A percentile compares a stretch with the other conserved stretches of the same genome.
Conservation (phyloP, 2,888 invertebrate genomes). For the Ditula angustiorana region DNA sequence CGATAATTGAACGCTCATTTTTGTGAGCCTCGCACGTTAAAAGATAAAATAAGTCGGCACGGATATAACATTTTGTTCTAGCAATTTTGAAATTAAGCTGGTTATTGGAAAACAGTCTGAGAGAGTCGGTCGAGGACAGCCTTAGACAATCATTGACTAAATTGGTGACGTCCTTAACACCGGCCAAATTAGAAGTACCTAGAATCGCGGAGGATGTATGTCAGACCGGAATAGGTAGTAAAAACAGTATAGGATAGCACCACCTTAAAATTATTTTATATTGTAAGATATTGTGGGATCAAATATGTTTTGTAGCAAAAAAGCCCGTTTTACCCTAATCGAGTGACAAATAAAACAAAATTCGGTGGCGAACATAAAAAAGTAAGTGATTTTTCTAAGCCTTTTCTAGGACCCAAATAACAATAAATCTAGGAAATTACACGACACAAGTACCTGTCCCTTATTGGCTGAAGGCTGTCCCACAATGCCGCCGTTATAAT, state of each 20-base stretch:
- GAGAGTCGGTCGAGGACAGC: too few species aligned
- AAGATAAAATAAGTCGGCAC: background rate
- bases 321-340: background rate
- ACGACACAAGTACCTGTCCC: slow-evolving; percentile 22
- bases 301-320: too few species aligned
- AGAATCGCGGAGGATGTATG: too few species aligned
- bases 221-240: too few species aligned
- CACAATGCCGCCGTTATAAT: slow-evolving; percentile 27
- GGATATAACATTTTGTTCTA: background rate
- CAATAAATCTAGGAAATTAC: slow-evolving; percentile 27
- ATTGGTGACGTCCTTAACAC: too few species aligned
- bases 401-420: slow-evolving; percentile 8
- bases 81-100: background rate
- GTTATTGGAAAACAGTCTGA: background rate
- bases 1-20: background rate
- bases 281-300: too few species aligned
- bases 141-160: too few species aligned
- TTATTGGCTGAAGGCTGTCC: slow-evolving; percentile 19
- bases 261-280: background rate
- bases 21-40: background rate
- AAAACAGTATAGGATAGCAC: too few species aligned
- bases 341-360: background rate
- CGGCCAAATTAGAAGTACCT: too few species aligned
- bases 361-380: background rate
- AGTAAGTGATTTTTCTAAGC: background rate